These are phyloP conservation scores for Mystacornis crossleyi DNA, from an alignment of 2,113 vertebrate genomes.

Conservation along the genomic window DNA sequence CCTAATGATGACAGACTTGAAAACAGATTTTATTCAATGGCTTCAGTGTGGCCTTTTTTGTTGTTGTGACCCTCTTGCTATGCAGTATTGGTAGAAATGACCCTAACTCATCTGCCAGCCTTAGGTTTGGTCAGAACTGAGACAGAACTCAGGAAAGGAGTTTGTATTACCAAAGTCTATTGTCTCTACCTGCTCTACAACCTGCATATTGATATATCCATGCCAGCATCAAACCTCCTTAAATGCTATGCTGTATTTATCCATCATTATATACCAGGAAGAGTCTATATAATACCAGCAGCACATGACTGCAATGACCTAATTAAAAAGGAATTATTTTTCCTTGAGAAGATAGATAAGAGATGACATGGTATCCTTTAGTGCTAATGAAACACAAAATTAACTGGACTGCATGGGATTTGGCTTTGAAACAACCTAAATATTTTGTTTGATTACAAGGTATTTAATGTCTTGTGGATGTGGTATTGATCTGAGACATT, in stretches of 20 bases:
- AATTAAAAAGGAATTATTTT: background rate
- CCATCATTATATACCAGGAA: background rate
- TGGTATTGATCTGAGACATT: background rate
- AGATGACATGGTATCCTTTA: background rate
- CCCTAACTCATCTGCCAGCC: background rate
- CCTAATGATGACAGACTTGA: background rate
- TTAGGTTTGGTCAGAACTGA: background rate
- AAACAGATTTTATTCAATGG: background rate
- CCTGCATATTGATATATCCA: background rate
- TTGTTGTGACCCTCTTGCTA: background rate
- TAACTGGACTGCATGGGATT: background rate
- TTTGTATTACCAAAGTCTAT: background rate
- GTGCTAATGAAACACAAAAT: background rate
- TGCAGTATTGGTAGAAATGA: background rate
- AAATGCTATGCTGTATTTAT: background rate
- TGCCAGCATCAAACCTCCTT: background rate
- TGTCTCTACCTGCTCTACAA: background rate
- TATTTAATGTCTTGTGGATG: background rate
- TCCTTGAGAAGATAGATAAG: background rate
- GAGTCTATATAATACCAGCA: background rate
- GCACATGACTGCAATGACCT: background rate
- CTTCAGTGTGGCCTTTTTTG: background rate
- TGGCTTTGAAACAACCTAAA: slow-evolving; percentile 12
- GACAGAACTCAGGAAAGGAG: background rate
- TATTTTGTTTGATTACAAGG: background rate